Base-by-base conservation (phyloP, 2,113 vertebrate species). In the Melierax canorus region DNA sequence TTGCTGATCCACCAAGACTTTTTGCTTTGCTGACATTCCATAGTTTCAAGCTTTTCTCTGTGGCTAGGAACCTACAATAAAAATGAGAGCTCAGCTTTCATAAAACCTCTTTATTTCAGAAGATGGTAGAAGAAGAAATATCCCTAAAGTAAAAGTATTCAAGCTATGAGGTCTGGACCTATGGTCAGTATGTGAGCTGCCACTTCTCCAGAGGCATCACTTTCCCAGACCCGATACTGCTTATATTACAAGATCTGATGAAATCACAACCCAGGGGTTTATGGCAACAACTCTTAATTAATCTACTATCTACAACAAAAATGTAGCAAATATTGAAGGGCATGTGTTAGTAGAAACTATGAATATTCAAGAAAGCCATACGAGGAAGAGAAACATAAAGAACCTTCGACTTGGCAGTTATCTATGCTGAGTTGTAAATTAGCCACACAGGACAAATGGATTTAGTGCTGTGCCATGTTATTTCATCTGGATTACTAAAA, bases 341-440 rank as follows among this genome's bases (percentile, higher is more conserved):
- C 66, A 41, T 83, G 50, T 79, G 82, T 78, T 92, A 83, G 77
- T 39, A 80, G 56, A 79, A 78, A 59, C 34, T 66, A 86, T 78
- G 80, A 89, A 83, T 92, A 91, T 80, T 96, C 66, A 91, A 46
- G 26, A 76, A 32, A 71, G 45, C 11, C 72, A 78, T 48, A 92
- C 0, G 5, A 82, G 38, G 39, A 84, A 92, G 64, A 80, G 27
- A 71, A 92, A 80, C n/a, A 87, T 66, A 83, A 93, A 81, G 56
- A 85, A 72, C 71, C 34, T 90, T 92, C 23, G 73, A 51, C 43
- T 86, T 69, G 62, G 79, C 71, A 96, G 58, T 63, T 58, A 69
- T 36, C 80, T 86, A 55, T 36, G 50, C 75, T 51, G 71, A 92
- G 88, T 51, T 95, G 94, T 92, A 86, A 96, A 96, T 96, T 56